A percentile compares a stretch with the other conserved stretches of the same genome.
Conservation (phyloP, 2,888 invertebrate genomes). For the Mimumesa dahlbomi region DNA sequence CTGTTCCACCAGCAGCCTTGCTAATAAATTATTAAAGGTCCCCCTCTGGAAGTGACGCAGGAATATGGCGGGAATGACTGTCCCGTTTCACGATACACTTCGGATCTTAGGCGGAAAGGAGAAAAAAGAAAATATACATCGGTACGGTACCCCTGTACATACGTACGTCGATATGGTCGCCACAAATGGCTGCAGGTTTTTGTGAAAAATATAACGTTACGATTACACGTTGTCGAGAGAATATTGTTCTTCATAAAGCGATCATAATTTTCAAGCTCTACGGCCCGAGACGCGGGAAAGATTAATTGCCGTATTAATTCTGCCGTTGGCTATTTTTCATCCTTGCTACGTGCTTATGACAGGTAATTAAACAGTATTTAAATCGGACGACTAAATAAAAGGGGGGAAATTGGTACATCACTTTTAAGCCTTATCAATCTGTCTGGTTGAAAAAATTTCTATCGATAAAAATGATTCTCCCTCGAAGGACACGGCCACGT, state of each 20-base stretch:
- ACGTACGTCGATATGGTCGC: too few species aligned
- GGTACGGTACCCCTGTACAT: too few species aligned
- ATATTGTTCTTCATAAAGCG: constrained; percentile 38
- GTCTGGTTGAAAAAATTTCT: neutral
- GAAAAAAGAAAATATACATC: too few species aligned
- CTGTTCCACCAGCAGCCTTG: constrained; percentile 64
- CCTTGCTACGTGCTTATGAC: constrained; percentile 29
- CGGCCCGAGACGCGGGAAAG: constrained; percentile 36
- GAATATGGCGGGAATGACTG: constrained; percentile 58
- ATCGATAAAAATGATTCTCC: too few species aligned
- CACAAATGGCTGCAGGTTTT: too few species aligned
- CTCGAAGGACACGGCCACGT: neutral
- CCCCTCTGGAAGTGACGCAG: constrained; percentile 77
- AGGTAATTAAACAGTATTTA: constrained; percentile 53
- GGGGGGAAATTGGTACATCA: constrained; percentile 31
- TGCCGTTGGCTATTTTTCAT: constrained; percentile 38
- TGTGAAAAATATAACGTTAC: constrained; percentile 40
- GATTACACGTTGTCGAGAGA: constrained; percentile 36
- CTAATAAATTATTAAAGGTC: constrained; percentile 80
- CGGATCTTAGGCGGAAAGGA: too few species aligned
- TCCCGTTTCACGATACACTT: constrained; percentile 29
- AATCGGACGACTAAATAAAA: constrained; percentile 20
- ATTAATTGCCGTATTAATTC: constrained; percentile 56
- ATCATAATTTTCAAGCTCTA: constrained; percentile 47
- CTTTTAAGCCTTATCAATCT: constrained; percentile 2